These are phyloP conservation scores for Pygmarrhopalites habei DNA, from an alignment of 1,140 invertebrate species.

Conservation along the genomic window DNA sequence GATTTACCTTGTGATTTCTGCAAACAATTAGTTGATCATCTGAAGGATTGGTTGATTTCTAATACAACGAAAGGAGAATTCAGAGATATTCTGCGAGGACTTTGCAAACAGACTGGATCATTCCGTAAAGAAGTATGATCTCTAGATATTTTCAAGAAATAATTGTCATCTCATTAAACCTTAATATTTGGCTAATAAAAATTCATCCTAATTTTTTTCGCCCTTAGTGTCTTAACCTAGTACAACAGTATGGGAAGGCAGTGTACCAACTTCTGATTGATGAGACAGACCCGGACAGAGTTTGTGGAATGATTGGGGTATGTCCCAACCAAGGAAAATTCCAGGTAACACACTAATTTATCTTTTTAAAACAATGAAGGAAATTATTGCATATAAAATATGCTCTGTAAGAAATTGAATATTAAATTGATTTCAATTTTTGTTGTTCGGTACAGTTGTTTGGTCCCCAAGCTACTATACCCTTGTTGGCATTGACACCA, in stretches of 20 bases:
- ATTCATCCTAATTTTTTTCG: conserved; percentile 30
- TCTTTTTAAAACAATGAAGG: neutral
- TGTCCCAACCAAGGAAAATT: conserved; percentile 46
- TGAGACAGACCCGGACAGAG: conserved; percentile 57
- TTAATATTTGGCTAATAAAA: neutral
- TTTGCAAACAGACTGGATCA: conserved; percentile 69
- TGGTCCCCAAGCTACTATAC: no score
- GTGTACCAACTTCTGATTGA: conserved; percentile 65
- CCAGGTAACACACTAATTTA: no score
- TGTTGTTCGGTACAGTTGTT: neutral
- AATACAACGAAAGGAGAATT: conserved; percentile 80
- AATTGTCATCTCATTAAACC: no score
- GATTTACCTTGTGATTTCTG: conserved; percentile 77
- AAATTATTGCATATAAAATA: neutral
- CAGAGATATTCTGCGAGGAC: conserved; percentile 61
- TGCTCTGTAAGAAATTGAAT: neutral
- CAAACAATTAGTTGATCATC: conserved; percentile 67
- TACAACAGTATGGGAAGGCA: conserved; percentile 65
- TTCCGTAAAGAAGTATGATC: conserved; percentile 47
- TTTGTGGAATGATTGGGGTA: conserved; percentile 64
- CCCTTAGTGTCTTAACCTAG: conserved; percentile 56
- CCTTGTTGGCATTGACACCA: no score
- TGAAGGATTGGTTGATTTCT: conserved; percentile 68
- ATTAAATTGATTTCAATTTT: neutral
- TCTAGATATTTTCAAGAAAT: neutral